Evolutionary conservation across 2,797 vertebrate genomes (phyloP), one percentile per base, ranked within the genome.

Genomic region (Phataginus tricuspis): DNA sequence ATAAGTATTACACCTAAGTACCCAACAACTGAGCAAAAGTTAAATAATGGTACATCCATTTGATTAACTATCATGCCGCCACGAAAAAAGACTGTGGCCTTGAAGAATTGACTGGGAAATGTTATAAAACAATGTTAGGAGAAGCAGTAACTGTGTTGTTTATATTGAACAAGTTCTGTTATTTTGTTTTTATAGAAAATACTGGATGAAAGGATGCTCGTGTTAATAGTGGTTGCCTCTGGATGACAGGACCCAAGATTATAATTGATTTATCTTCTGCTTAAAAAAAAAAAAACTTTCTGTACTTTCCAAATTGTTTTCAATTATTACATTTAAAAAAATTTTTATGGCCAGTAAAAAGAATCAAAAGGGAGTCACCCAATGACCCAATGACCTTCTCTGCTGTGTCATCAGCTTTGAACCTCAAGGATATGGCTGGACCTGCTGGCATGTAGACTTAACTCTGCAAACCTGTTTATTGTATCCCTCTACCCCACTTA

Each of bases 101-200:
- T 79, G 25, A 93, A 94, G 86, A 86, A 94, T 59, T 68, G 75
- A 39, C 27, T 95, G 88, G 72, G 39, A 93, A 90, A 93, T 55
- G 55, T 51, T 83, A 53, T 34, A 90, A 91, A 95, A 82, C 57
- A 95, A 80, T 78, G 69, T 71, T 34, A 92, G 84, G 66, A 86
- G 84, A 95, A 79, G 57, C 57, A 45, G 55, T 29, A 57, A 82
- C 27, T 63, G 19, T 13, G n/a, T 19, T 82, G 37, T 37, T 75
- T 77, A 51, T 59, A 69, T 55, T 80, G 3, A 34, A 92, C 72
- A 68, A 83, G 37, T 13, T 86, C 69, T 88, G 37, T 39, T 69
- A 53, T 83, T 51, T 25, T 84, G 39, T 90, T 72, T 49, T 29
- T 2, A 39, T 39, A 63, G 10, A 69, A 82, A 83, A 79, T 27